Evolutionary conservation across 2,113 vertebrate genomes (phyloP), one percentile per base, ranked within the genome.

Genomic region (Hypanus sabinus): DNA sequence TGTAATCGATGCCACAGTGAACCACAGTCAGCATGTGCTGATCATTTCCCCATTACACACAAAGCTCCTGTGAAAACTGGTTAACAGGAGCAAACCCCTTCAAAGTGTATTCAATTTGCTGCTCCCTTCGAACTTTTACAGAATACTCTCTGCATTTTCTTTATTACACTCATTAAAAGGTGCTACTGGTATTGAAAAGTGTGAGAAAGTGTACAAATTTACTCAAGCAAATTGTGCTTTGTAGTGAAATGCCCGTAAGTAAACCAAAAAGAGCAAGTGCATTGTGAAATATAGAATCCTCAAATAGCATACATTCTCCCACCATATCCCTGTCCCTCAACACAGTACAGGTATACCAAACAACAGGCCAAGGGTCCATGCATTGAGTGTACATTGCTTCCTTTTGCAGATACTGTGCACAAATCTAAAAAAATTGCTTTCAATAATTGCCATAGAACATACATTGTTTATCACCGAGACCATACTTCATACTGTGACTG

Each of bases 81-180:
- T 60, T 68, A 33, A 90, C 60, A 68, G 85, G 85, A 36, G 60
- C 85, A 33, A 90, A n/a, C 14, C 33, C 30, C 16, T 65, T 33
- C 38, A 60, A 65, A 65, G 18, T 20, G 1, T 33, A 20, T 90
- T 33, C 30, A 36, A 90, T 65, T 90, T 65, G 30, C 30, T 33
- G n/a, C 30, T 90, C 85, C 85, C 85, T 68, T 90, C 65, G 85
- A 65, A 90, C 57, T 90, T 65, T 90, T 20, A 90, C 16, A 68
- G 60, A n/a, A 65, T 60, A 65, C 16, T 65, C 7, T 65, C 33
- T 5, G 5, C 38, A 65, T 11, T 90, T 65, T n/a, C 62, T 90
- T 65, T 18, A 90, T 65, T 36, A 65, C 16, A 90, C 46, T 90
- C n/a, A 30, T 87, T 30, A 87, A 62, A 60, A 60, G 22, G 24